Conservation (phyloP, 2,888 invertebrate genomes). For the Vandiemenella viatica region DNA sequence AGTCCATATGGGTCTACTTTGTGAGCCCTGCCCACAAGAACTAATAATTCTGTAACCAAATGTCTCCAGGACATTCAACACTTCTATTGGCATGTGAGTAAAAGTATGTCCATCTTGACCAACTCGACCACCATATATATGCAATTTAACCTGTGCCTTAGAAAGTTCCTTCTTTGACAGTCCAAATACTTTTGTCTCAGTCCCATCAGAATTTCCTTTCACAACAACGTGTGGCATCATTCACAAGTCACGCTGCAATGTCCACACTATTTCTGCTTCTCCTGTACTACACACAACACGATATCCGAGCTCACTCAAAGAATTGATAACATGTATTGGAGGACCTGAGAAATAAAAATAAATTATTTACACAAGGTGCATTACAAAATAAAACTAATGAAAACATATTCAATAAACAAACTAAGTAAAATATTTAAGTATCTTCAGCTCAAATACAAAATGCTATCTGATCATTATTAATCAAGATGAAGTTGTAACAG, state of each 20-base stretch:
- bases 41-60: conserved; percentile 18
- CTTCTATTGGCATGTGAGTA: conserved; percentile 17
- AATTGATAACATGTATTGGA: conserved; percentile 55
- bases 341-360: conserved; percentile 30
- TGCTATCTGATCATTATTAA: no score
- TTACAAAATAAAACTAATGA: no score
- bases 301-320: conserved; percentile 61
- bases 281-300: conserved; percentile 62
- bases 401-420: conserved; percentile 3
- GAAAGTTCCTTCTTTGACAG: conserved; percentile 18
- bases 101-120: conserved; percentile 21
- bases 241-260: conserved; percentile 62
- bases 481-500: no score
- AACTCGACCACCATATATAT: conserved; percentile 18
- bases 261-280: conserved; percentile 71
- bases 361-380: background rate
- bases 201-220: conserved; percentile 20
- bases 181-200: conserved; percentile 20
- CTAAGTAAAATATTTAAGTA: background rate
- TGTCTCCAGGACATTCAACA: conserved; percentile 14
- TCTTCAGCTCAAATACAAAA: no score
- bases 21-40: conserved; percentile 17
- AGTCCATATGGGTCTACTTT: conserved; percentile 20
- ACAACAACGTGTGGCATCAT: conserved; percentile 21
- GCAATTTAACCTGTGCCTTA: conserved; percentile 11